phyloP scores from a whole-genome alignment of 1,140 invertebrate species.

The Conus ventricosus region DNA sequence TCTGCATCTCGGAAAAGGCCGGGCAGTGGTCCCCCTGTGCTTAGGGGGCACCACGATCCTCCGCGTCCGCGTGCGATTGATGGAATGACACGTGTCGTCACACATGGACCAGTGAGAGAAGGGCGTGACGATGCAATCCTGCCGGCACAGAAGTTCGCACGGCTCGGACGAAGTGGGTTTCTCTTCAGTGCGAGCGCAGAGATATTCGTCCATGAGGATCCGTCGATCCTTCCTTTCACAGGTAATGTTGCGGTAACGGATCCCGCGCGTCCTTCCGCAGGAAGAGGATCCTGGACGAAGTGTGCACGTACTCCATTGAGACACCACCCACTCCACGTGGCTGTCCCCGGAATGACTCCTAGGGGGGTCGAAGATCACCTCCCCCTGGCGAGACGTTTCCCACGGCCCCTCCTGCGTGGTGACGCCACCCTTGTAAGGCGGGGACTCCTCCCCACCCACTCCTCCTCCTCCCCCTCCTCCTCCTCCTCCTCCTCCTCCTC shows the following conservation, averaged over 20 bases:
- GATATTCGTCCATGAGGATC: slow-evolving; percentile 33
- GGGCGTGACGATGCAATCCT: slow-evolving; percentile 78
- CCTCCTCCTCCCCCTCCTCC: not conserved
- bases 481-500: not conserved
- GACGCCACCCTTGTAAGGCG: not conserved
- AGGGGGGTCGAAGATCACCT: slow-evolving; percentile 18
- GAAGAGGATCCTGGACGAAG: slow-evolving; percentile 14
- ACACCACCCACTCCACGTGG: slow-evolving; percentile 57
- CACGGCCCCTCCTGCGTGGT: not conserved
- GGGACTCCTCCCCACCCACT: too few relatives aligned
- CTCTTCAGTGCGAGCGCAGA: slow-evolving; percentile 53
- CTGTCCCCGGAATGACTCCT: not conserved
- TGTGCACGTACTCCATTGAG: slow-evolving; percentile 54
- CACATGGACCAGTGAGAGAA: slow-evolving; percentile 81
- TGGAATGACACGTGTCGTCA: slow-evolving; percentile 75
- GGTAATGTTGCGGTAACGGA: slow-evolving; percentile 52
- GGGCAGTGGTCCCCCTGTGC: slow-evolving; percentile 74
- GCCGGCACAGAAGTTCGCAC: slow-evolving; percentile 63
- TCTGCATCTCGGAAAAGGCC: slow-evolving; percentile 78
- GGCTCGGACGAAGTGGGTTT: slow-evolving; percentile 50
- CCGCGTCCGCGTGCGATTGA: slow-evolving; percentile 78
- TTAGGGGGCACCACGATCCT: slow-evolving; percentile 78
- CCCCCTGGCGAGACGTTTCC: slow-evolving; percentile 10
- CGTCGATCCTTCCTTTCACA: slow-evolving; percentile 51
- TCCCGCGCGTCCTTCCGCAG: slow-evolving; percentile 43